Evolutionary conservation across 2,888 invertebrate species (phyloP).

Genomic region (Orthosia incerta): DNA sequence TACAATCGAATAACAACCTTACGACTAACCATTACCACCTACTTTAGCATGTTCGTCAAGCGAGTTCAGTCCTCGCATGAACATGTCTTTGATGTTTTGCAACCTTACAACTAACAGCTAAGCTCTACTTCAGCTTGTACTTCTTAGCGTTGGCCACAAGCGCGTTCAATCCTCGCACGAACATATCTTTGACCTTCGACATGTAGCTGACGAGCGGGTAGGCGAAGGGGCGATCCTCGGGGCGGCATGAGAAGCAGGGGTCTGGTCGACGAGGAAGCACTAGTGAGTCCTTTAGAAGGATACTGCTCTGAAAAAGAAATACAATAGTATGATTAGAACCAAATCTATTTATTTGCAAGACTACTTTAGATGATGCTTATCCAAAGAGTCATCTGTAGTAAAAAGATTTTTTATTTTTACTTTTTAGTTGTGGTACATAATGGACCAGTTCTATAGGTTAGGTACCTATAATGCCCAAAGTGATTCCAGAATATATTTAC

Average conservation of each 20-base stretch:
- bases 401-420: too few relatives aligned
- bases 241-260: conserved; percentile 82
- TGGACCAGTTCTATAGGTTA: too few relatives aligned
- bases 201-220: conserved; percentile 81
- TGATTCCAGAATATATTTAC: too few relatives aligned
- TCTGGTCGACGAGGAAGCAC: conserved; percentile 73
- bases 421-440: too few relatives aligned
- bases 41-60: conserved; percentile 63
- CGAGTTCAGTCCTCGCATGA: conserved; percentile 75
- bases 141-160: conserved; percentile 74
- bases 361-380: too few relatives aligned
- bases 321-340: too few relatives aligned
- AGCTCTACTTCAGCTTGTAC: conserved; percentile 61
- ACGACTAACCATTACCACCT: conserved; percentile 18
- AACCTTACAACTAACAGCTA: neutral
- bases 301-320: conserved; percentile 77
- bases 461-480: too few relatives aligned
- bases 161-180: conserved; percentile 76
- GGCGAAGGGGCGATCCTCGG: conserved; percentile 80
- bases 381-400: too few relatives aligned
- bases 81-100: conserved; percentile 77
- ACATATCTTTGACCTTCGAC: conserved; percentile 79
- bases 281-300: conserved; percentile 76
- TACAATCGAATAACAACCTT: conserved; percentile 13
- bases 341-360: too few relatives aligned